Percentiles rank a stretch among this genome's conserved stretches.
phyloP scores from a whole-genome alignment of 2,797 vertebrate genomes.

The Ceryle rudis region DNA sequence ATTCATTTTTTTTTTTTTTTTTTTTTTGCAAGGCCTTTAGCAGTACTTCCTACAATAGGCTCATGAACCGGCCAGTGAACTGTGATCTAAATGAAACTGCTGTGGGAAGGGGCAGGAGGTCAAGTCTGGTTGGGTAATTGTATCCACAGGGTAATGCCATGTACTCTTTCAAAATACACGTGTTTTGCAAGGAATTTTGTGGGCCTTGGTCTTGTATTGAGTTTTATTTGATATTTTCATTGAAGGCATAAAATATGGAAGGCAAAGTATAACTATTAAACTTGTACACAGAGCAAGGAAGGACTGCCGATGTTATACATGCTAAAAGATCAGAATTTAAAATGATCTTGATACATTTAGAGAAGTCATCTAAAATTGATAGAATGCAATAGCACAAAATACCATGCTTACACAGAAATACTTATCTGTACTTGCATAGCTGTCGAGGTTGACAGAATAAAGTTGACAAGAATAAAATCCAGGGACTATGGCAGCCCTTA shows the following conservation, averaged over 20 bases:
- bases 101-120: neutral
- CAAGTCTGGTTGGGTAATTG: neutral
- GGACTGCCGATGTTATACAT: neutral
- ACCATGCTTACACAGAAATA: neutral
- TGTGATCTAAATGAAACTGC: neutral
- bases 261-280: neutral
- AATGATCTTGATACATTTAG: neutral
- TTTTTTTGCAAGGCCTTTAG: neutral
- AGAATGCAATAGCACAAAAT: neutral
- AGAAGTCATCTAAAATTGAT: neutral
- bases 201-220: neutral
- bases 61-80: neutral
- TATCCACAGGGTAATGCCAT: neutral
- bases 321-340: neutral
- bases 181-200: neutral
- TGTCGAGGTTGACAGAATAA: neutral
- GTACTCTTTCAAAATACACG: neutral
- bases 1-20: neutral
- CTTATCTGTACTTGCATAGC: neutral
- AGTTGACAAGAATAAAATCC: neutral
- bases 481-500: neutral
- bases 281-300: neutral
- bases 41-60: neutral
- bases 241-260: neutral
- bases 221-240: neutral